Evolutionary conservation across 92 coral and sea anemone species (phyloP).

Genomic region (Phenganax subtilis): DNA sequence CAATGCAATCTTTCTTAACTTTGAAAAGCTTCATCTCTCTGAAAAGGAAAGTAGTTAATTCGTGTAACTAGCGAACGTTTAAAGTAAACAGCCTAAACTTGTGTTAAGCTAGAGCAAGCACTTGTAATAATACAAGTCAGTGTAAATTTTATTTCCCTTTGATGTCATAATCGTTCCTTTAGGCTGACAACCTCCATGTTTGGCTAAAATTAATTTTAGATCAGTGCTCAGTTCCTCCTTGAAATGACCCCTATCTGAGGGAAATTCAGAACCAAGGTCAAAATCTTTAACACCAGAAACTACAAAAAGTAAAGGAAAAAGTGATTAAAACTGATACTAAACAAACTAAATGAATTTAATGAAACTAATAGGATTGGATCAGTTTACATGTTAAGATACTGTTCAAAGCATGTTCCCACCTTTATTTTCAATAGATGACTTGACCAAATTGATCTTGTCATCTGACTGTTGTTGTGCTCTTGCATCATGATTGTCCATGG

Average conservation of each 20-base stretch:
- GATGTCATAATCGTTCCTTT: no score
- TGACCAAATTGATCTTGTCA: neutral
- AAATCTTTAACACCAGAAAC: conserved; percentile 16
- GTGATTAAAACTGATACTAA: neutral
- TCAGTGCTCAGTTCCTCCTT: neutral
- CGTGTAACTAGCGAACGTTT: no score
- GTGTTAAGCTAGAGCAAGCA: no score
- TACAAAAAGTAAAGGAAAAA: neutral
- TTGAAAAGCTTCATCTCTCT: no score
- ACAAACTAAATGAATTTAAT: neutral
- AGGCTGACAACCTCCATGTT: no score
- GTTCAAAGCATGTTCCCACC: neutral
- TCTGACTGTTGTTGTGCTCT: conserved; percentile 4
- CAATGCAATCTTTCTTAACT: no score
- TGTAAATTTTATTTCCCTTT: no score
- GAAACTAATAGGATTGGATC: no score
- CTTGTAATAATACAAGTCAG: no score
- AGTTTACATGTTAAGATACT: no score
- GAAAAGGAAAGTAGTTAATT: no score
- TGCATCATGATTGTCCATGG: neutral
- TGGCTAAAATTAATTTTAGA: neutral
- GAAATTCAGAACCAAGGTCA: neutral
- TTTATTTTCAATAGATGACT: neutral
- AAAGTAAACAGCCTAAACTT: no score
- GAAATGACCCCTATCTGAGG: neutral